Evolutionary conservation across 1,140 invertebrate genomes (phyloP), one percentile per base, ranked within the genome.

Genomic region (Mya arenaria): DNA sequence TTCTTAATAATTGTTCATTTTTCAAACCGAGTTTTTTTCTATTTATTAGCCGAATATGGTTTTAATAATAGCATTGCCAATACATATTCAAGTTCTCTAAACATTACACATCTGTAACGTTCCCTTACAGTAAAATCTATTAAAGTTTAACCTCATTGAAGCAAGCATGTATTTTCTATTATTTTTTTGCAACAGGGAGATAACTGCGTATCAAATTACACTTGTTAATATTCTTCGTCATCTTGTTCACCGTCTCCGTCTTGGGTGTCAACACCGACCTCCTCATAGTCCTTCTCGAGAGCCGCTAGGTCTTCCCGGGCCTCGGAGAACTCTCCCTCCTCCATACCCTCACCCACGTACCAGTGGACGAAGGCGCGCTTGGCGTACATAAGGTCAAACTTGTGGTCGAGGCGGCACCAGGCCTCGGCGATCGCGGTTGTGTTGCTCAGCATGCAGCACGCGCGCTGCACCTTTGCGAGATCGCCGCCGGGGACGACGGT

Each of bases 221-320:
- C n/a, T n/a, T n/a, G n/a, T n/a, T 63, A 34, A n/a, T n/a, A 63
- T 28, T 62, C 58, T 6, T 68, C 62, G 23, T 28, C 8, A 23
- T 65, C 17, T 6, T 36, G 34, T 28, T 44, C 41, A 41, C 10
- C 55, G 1, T 13, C 55, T 19, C 30, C 72, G 15, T 73, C 48
- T 23, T 58, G 25, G 15, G 58, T 75, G 39, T 75, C 73, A 15
- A 84, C 83, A n/a, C 82, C 84, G 23, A 84, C 79, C 62, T 88
- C 79, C 52, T 86, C 79, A 34, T 84, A 78, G 32, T 86, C 86
- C 73, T 88, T 89, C 88, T 72, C 89, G 74, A 73, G 88, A 66
- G 96, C 96, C 52, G 96, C 96, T 88, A 97, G 93, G 94, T 97
- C 96, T 93, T 97, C 96, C 86, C 96, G 94, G 55, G 97, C 97